A percentile compares a stretch with the other conserved stretches of the same genome.
Evolutionary conservation across 2,113 vertebrate species (phyloP).

Genomic region (Otolemur garnettii): DNA sequence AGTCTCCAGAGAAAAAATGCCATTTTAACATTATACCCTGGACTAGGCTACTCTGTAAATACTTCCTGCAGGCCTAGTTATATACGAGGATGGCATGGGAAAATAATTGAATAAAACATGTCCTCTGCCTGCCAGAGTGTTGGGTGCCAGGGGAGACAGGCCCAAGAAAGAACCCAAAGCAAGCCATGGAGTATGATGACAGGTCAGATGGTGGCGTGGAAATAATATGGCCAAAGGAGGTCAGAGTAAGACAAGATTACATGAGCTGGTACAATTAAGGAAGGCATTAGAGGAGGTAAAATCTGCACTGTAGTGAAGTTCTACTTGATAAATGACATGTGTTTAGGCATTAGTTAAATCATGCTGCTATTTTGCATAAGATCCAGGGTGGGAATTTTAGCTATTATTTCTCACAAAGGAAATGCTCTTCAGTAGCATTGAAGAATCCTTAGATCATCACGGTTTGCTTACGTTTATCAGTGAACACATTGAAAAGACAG

Average conservation of each 20-base stretch:
- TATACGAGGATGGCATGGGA: not conserved
- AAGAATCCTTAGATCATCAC: not conserved
- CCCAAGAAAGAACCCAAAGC: not conserved
- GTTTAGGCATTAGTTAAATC: constrained; percentile 52
- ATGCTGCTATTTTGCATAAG: constrained; percentile 48
- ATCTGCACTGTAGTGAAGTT: constrained; percentile 13
- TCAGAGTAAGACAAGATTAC: not conserved
- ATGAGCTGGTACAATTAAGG: not conserved
- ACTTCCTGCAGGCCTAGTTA: constrained; percentile 6
- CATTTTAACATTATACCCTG: constrained; percentile 54
- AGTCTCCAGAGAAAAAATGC: constrained; percentile 62
- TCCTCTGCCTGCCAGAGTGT: not conserved
- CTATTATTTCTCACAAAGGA: not conserved
- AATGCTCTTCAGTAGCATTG: not conserved
- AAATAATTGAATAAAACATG: constrained; percentile 11
- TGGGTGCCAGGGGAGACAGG: not conserved
- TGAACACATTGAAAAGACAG: not conserved
- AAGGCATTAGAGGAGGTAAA: constrained; percentile 4
- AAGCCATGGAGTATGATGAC: not conserved
- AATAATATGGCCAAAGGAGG: not conserved
- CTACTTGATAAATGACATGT: not conserved
- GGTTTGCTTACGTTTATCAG: not conserved
- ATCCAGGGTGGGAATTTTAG: not conserved
- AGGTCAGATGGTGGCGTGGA: not conserved
- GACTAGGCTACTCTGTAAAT: constrained; percentile 14